Evolutionary conservation across 2,113 vertebrate genomes (phyloP), one percentile per base, ranked within the genome.

Genomic region (Columba janthina): DNA sequence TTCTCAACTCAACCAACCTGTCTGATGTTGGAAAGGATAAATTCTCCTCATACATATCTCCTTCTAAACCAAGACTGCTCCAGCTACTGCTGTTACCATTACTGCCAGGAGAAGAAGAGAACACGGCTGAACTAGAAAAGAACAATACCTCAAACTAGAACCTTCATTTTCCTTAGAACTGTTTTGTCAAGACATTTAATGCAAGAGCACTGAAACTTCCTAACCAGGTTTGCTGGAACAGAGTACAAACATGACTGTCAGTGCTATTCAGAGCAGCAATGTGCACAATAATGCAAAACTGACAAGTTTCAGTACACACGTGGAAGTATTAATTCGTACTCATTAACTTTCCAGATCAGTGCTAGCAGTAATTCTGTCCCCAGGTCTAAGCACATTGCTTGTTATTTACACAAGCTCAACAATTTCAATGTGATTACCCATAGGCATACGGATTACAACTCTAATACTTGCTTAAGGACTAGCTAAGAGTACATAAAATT

Each of bases 11-110:
- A 97, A 99, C 99, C 98, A 98, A 99, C 99, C 99, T 99, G 98
- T 99, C 99, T 97, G 99, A 99, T 97, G 99, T 99, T 97, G 99
- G 99, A 98, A 99, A 99, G 96, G 99, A 99, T 98, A 99, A 98
- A 98, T 97, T 99, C 97, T 99, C 99, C 98, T 99, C 99, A 98
- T 98, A 99, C 93, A 98, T 98, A 98, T 99, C 99, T 97, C 99
- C 99, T 98, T 99, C 99, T 98, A 99, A 98, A 98, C 98, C 99
- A 98, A 99, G 99, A 98, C 99, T 99, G 99, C 99, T 99, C 99
- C 99, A 99, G 98, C 99, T 99, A 98, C 99, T 99, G 99, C 99
- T 99, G 99, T 99, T 99, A 98, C 99, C 99, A 99, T 99, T 99
- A 99, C 99, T 99, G 99, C 98, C 98, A 97, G 98, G 97, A 98